These are phyloP conservation scores for Elysia chlorotica DNA, from an alignment of 1,140 invertebrate genomes.

Conservation along the genomic window DNA sequence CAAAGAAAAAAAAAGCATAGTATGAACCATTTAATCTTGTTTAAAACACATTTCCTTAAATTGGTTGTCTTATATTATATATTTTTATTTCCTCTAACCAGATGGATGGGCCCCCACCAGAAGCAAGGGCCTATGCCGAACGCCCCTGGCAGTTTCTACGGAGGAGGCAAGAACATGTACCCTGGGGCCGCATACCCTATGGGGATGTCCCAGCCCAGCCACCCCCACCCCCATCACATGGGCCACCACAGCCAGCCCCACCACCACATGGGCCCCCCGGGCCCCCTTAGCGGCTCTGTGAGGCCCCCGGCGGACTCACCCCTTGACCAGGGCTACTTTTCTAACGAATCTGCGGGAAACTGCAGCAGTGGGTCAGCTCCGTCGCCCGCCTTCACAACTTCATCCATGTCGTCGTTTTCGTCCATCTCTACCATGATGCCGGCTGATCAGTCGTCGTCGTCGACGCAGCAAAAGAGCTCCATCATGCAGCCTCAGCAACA, in stretches of 20 bases:
- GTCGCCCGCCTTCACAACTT: slow-evolving; percentile 25
- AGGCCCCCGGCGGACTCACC: slow-evolving; percentile 33
- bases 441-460: slow-evolving; percentile 20
- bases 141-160: slow-evolving; percentile 15
- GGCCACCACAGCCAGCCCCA: slow-evolving; percentile 17
- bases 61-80: too few relatives aligned
- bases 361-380: slow-evolving; percentile 44
- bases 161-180: slow-evolving; percentile 25
- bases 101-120: slow-evolving; percentile 7
- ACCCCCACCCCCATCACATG: slow-evolving; percentile 21
- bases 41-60: too few relatives aligned
- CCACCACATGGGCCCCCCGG: slow-evolving; percentile 25
- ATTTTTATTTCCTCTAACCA: too few relatives aligned
- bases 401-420: slow-evolving; percentile 28
- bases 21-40: too few relatives aligned
- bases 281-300: slow-evolving; percentile 25
- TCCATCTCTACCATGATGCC: slow-evolving; percentile 40
- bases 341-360: slow-evolving; percentile 45
- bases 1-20: too few relatives aligned
- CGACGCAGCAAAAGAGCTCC: not conserved
- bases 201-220: slow-evolving; percentile 11
- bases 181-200: slow-evolving; percentile 12
- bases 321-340: slow-evolving; percentile 53
- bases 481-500: too few relatives aligned
- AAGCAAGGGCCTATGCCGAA: slow-evolving; percentile 14